phyloP scores from a whole-genome alignment of 2,113 vertebrate genomes.

The Apus apus region DNA sequence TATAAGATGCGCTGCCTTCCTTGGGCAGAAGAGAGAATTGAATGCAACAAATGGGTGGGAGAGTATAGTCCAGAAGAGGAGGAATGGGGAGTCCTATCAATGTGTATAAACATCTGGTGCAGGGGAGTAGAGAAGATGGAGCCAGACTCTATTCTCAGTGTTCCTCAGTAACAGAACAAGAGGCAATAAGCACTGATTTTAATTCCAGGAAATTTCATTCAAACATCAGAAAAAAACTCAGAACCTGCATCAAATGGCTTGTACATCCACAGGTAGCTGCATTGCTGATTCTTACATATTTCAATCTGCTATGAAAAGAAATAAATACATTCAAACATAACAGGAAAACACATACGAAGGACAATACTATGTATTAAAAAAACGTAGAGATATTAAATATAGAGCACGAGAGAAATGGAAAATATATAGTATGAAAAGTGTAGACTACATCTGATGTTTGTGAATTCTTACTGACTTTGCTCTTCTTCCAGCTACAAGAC shows the following conservation, averaged over 20 bases:
- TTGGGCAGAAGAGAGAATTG: background rate
- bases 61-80: background rate
- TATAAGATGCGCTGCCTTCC: background rate
- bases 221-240: rapidly evolving
- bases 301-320: background rate
- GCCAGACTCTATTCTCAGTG: background rate
- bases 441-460: background rate
- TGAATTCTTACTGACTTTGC: background rate
- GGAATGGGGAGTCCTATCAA: background rate
- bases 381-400: background rate
- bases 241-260: background rate
- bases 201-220: background rate
- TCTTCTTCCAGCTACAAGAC: background rate
- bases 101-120: background rate
- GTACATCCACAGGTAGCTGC: background rate
- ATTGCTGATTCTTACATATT: background rate
- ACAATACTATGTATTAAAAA: background rate
- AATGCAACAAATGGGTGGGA: background rate
- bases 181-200: background rate
- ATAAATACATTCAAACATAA: background rate
- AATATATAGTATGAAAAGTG: background rate
- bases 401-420: background rate
- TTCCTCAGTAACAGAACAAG: no score
- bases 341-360: background rate
- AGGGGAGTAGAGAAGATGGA: background rate